Conservation (phyloP, 30 jellyfish, hydroid and myxozoan species). For the Calvadosia cruxmelitensis region DNA sequence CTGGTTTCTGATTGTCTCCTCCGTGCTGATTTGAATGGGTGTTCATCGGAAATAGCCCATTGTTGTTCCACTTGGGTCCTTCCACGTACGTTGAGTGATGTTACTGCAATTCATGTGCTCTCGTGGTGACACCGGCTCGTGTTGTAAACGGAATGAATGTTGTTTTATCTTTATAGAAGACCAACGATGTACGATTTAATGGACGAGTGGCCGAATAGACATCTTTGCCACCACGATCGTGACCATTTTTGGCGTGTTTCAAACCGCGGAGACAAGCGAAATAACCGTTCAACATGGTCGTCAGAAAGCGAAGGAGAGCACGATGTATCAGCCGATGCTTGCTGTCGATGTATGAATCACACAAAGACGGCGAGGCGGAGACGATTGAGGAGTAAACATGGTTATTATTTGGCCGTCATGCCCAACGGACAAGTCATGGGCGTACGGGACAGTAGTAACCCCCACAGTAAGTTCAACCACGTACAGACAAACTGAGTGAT, state of each 20-base stretch:
- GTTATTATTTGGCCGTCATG: slow-evolving; percentile 90
- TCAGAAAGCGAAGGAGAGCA: slow-evolving; percentile 20
- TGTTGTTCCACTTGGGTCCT: background rate
- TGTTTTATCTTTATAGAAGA: slow-evolving; percentile 17
- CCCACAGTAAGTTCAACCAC: slow-evolving; percentile 73
- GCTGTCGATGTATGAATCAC: slow-evolving; percentile 71
- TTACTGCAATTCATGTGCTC: no score
- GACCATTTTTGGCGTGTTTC: slow-evolving; percentile 18
- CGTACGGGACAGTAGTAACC: slow-evolving; percentile 60
- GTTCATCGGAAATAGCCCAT: background rate
- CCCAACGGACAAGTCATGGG: slow-evolving; percentile 98
- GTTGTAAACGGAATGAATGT: no score
- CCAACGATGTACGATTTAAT: slow-evolving; percentile 74
- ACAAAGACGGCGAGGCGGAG: slow-evolving; percentile 88
- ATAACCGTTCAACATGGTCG: slow-evolving; percentile 10
- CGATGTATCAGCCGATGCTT: slow-evolving; percentile 21
- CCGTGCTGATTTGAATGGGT: background rate
- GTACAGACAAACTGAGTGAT: no score
- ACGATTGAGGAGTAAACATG: slow-evolving; percentile 86
- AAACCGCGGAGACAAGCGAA: slow-evolving; percentile 11
- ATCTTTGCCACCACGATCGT: slow-evolving; percentile 6
- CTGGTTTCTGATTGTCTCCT: no score
- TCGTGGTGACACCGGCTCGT: no score
- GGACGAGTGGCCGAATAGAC: slow-evolving; percentile 54
- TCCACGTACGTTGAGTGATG: no score